These are phyloP conservation scores for Zeuzera pyrina DNA, from an alignment of 2,888 invertebrate genomes.

Conservation along the genomic window DNA sequence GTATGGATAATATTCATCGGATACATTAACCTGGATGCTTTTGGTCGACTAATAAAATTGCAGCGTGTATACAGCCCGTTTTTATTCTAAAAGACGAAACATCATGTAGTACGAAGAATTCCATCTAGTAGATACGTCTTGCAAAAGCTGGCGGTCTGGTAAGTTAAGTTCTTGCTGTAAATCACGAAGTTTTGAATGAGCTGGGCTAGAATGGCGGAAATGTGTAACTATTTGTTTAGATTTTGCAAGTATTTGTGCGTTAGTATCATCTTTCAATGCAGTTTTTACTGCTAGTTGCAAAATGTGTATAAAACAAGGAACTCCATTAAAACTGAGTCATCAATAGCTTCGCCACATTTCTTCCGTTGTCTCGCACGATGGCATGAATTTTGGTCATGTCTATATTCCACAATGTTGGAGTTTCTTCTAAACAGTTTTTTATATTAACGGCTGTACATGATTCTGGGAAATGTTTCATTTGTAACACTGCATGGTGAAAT, in stretches of 20 bases:
- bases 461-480: slow-evolving; percentile 8
- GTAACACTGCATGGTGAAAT: slow-evolving; percentile 10
- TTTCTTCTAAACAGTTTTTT: slow-evolving; percentile 4
- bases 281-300: slow-evolving; percentile 2
- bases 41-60: too few relatives aligned
- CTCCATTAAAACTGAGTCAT: slow-evolving; percentile 8
- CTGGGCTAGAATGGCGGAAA: slow-evolving; percentile 7
- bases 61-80: too few relatives aligned
- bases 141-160: slow-evolving; percentile 4
- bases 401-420: slow-evolving; percentile 4
- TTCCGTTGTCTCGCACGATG: slow-evolving; percentile 6
- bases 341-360: slow-evolving; percentile 9
- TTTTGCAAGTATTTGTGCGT: slow-evolving; percentile 6
- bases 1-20: too few relatives aligned
- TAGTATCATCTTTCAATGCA: slow-evolving; percentile 7
- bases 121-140: slow-evolving; percentile 9
- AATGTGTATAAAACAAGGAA: slow-evolving; percentile 12
- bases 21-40: too few relatives aligned
- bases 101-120: slow-evolving; percentile 5
- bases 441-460: slow-evolving; percentile 9
- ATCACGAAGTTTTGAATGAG: slow-evolving; percentile 9
- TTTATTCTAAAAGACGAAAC: slow-evolving; percentile 3
- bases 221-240: slow-evolving; percentile 7
- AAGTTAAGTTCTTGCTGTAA: slow-evolving; percentile 7
- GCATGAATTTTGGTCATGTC: slow-evolving; percentile 5